Base-by-base conservation (phyloP, 2,797 vertebrate genomes). In the Cyclopterus lumpus region DNA sequence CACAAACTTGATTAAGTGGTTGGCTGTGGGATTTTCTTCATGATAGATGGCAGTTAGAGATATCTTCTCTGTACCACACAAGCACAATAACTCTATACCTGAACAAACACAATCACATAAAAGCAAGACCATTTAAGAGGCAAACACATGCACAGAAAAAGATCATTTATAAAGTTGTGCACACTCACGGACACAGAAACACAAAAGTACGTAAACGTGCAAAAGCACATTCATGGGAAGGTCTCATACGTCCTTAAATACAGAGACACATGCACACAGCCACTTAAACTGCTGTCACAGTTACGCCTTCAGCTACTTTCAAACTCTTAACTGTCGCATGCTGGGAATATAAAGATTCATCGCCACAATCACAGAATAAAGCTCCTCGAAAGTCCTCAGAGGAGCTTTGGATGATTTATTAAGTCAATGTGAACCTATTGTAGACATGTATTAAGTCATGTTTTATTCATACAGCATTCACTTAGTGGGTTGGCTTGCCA, bases 401-500 rank as follows among this genome's bases (percentile, higher is more conserved):
- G 53, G 55, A 61, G 36, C 26, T 69, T 71, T 49, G 67, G 51
- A 73, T 58, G 62, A 61, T 81, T 85, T 85, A 82, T 88, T 79
- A 77, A 86, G 60, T 82, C 78, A 54, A 55, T 67, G 79, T 49
- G 75, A 88, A 81, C 80, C 75, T 77, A 44, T 83, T 79, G 84
- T 66, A 75, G 65, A 68, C 75, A 61, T 54, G 26, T 32, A 62
- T 65, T 54, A 15, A 83, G 18, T 71, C 75, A 88, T 90, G 73
- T 85, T 87, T 89, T 85, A 89, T 89, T 91, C 88, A 92, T 86
- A n/a, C 54, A 30, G 59, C 71, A 57, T 79, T 86, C 76, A 78
- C 71, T 77, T 54, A 60, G 70, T 73, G 64, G 85, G 78, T 75
- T 60, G 73, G 24, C 78, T 73, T 78, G 60, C 71, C 15, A 12